phyloP scores from a whole-genome alignment of 2,888 invertebrate genomes.

The Watsonalla cultraria region DNA sequence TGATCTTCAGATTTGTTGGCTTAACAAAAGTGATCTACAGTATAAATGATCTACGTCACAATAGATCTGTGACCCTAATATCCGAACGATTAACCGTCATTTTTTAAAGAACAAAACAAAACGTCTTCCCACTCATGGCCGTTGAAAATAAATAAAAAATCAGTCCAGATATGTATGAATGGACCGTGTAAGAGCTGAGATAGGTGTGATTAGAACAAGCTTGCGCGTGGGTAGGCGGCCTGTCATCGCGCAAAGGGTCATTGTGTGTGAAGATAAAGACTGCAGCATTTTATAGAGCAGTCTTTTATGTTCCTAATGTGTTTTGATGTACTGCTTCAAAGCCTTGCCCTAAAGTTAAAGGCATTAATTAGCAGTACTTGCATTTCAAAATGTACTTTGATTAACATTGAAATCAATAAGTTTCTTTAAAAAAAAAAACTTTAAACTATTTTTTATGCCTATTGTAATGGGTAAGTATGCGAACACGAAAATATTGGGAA shows the following conservation, averaged over 20 bases:
- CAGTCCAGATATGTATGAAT: conserved; percentile 65
- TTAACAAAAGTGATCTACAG: not conserved
- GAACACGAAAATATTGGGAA: not conserved
- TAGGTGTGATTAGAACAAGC: conserved; percentile 70
- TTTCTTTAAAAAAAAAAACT: too few relatives aligned
- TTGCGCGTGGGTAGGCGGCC: conserved; percentile 66
- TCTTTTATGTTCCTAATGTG: conserved; percentile 29
- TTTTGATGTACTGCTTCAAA: not conserved
- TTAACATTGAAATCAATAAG: too few relatives aligned
- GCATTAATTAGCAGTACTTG: not conserved
- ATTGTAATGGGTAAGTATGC: too few relatives aligned
- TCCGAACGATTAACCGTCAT: conserved; percentile 42
- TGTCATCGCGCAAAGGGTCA: conserved; percentile 69
- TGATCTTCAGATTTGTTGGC: not conserved
- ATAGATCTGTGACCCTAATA: conserved; percentile 13
- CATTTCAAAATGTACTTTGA: not conserved
- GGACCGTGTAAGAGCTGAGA: conserved; percentile 50
- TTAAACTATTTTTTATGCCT: too few relatives aligned
- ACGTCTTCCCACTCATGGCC: conserved; percentile 58
- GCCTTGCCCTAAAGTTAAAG: not conserved
- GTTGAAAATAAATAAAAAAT: conserved; percentile 48
- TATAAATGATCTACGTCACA: not conserved
- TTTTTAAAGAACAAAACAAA: conserved; percentile 55
- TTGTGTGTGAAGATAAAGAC: conserved; percentile 51
- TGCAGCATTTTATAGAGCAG: conserved; percentile 36